Evolutionary conservation across 1,140 invertebrate species (phyloP).

Genomic region (Colletes latitarsis): DNA sequence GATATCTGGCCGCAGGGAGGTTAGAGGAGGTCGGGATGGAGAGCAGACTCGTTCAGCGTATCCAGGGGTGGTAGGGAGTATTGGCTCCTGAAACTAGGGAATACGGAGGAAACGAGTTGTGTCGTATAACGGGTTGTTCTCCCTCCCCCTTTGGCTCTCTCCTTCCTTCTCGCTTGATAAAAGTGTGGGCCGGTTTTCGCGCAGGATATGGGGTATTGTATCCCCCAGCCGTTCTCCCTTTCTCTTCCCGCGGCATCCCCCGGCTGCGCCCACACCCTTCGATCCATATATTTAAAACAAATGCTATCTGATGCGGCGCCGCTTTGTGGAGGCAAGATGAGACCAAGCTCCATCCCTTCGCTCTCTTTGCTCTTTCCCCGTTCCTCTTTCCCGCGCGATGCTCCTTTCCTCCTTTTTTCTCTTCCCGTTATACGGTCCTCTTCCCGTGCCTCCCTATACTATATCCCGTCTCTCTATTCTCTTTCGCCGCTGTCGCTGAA

Average conservation of each 20-base stretch:
- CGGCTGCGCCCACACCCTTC: slow-evolving; percentile 60
- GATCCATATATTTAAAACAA: slow-evolving; percentile 81
- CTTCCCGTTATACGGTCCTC: slow-evolving; percentile 22
- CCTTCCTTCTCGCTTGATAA: slow-evolving; percentile 35
- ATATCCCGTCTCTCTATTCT: slow-evolving; percentile 37
- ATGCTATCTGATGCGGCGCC: slow-evolving; percentile 80
- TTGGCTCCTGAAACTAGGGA: slow-evolving; percentile 68
- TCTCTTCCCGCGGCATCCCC: slow-evolving; percentile 50
- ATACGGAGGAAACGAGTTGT: slow-evolving; percentile 68
- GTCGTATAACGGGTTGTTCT: slow-evolving; percentile 58
- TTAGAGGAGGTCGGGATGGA: slow-evolving; percentile 35
- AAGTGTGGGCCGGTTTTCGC: slow-evolving; percentile 53
- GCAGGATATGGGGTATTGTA: slow-evolving; percentile 69
- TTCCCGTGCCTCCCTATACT: slow-evolving; percentile 14
- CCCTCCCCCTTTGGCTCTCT: slow-evolving; percentile 11
- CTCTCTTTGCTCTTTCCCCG: slow-evolving; percentile 63
- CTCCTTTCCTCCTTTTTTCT: slow-evolving; percentile 48
- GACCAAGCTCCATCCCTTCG: slow-evolving; percentile 68
- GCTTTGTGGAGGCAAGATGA: slow-evolving; percentile 78
- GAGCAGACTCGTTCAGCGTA: slow-evolving; percentile 59
- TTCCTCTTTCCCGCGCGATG: slow-evolving; percentile 40
- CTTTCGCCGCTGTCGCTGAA: slow-evolving; percentile 60
- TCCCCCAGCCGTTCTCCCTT: slow-evolving; percentile 42
- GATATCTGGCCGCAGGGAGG: slow-evolving; percentile 80
- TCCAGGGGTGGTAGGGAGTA: slow-evolving; percentile 55